Evolutionary conservation across 2,113 vertebrate species (phyloP).

Genomic region (Pluvialis apricaria): DNA sequence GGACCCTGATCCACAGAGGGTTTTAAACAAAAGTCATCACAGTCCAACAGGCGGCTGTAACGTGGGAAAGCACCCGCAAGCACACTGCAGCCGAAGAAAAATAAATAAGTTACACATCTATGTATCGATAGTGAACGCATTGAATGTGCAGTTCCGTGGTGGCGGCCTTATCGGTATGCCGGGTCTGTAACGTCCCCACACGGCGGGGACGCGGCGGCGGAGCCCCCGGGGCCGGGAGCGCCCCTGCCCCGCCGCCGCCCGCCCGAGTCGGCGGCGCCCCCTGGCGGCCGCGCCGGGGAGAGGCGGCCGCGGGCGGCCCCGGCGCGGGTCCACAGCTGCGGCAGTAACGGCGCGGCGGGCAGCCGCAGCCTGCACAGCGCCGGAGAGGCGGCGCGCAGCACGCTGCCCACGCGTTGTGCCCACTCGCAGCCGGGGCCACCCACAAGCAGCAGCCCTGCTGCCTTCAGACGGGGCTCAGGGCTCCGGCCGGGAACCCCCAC

Average conservation of each 20-base stretch:
- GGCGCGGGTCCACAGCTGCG: too few relatives aligned
- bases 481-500: background rate
- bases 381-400: too few relatives aligned
- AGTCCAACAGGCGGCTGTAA: rapidly evolving
- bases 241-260: background rate
- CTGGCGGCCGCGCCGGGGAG: background rate
- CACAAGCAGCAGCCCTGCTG: background rate
- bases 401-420: background rate
- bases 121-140: rapidly evolving
- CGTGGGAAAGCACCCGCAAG: rapidly evolving
- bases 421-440: background rate
- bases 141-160: rapidly evolving
- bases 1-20: rapidly evolving
- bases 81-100: background rate
- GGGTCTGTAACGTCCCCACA: background rate
- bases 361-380: rapidly evolving
- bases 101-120: too few relatives aligned
- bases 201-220: background rate
- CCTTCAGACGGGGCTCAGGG: background rate
- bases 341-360: too few relatives aligned
- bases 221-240: background rate
- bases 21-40: rapidly evolving
- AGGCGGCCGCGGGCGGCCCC: background rate
- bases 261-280: background rate
- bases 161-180: rapidly evolving